Conservation (phyloP, 2,113 vertebrate genomes). For the Scalopus aquaticus region DNA sequence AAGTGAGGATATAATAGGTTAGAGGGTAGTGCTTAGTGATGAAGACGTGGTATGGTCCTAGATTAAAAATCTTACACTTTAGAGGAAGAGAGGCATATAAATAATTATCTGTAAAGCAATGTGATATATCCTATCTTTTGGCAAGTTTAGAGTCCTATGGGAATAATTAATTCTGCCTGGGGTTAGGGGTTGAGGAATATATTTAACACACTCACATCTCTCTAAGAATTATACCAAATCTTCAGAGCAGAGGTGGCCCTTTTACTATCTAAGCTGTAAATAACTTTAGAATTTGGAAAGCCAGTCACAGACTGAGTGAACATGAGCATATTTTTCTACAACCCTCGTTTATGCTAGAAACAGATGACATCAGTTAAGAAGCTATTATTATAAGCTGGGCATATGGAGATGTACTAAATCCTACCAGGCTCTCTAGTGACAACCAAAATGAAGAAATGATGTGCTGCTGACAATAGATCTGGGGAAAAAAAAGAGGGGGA, state of each 20-base stretch:
- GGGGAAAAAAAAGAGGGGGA: background rate
- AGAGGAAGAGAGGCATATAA: background rate
- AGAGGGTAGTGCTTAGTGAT: background rate
- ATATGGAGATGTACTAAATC: background rate
- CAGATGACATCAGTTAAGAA: slow-evolving; percentile 29
- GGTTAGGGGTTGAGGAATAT: slow-evolving; percentile 40
- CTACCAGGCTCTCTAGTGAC: background rate
- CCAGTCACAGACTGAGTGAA: background rate
- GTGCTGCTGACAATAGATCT: background rate
- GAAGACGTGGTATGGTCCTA: background rate
- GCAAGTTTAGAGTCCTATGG: slow-evolving; percentile 39
- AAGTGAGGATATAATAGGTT: background rate
- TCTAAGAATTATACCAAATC: slow-evolving; percentile 55
- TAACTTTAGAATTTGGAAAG: slow-evolving; percentile 49
- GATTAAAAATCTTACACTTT: slow-evolving; percentile 30
- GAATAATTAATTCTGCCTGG: slow-evolving; percentile 60
- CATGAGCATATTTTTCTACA: slow-evolving; percentile 38
- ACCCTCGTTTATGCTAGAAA: background rate
- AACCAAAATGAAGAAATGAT: slow-evolving; percentile 26
- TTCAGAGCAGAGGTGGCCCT: slow-evolving; percentile 29
- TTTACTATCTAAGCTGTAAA: slow-evolving; percentile 61
- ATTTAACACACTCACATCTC: slow-evolving; percentile 31
- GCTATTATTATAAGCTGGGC: background rate
- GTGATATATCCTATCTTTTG: slow-evolving; percentile 50
- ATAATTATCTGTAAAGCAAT: slow-evolving; percentile 56